Evolutionary conservation across 2,888 invertebrate species (phyloP).

Genomic region (Miltochrista miniata): DNA sequence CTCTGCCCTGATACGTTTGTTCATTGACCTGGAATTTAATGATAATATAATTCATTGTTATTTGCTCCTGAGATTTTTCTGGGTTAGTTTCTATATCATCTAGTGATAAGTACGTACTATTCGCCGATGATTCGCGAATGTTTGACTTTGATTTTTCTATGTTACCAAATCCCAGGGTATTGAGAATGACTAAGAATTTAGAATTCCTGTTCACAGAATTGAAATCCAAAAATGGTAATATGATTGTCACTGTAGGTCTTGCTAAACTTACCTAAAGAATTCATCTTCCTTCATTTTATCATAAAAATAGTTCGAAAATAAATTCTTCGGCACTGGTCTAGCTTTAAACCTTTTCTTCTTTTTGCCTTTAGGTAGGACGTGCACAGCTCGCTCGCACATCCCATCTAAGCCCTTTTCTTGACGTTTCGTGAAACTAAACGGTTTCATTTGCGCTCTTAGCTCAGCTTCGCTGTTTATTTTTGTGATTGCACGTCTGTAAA

Average conservation of each 20-base stretch:
- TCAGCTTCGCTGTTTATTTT: slow-evolving; percentile 85
- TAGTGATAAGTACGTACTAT: no score
- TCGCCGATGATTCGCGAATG: no score
- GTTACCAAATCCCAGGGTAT: no score
- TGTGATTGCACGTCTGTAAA: slow-evolving; percentile 80
- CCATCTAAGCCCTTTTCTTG: slow-evolving; percentile 79
- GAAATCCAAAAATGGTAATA: no score
- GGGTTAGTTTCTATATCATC: no score
- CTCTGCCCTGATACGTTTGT: slow-evolving; percentile 87
- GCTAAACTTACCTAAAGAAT: slow-evolving; percentile 84
- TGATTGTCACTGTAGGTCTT: no score
- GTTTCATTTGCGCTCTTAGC: slow-evolving; percentile 85
- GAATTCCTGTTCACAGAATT: no score
- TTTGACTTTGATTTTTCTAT: no score
- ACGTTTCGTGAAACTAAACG: slow-evolving; percentile 85
- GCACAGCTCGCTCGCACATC: slow-evolving; percentile 62
- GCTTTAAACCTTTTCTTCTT: slow-evolving; percentile 85
- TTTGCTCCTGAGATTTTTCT: no score
- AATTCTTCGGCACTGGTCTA: slow-evolving; percentile 87
- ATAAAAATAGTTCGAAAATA: slow-evolving; percentile 88
- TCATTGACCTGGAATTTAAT: slow-evolving; percentile 80
- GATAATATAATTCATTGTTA: no score
- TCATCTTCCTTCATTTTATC: slow-evolving; percentile 89
- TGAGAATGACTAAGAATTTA: no score
- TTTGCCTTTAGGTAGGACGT: slow-evolving; percentile 61